Evolutionary conservation across 2,797 vertebrate genomes (phyloP).

Genomic region (Lithobates sylvaticus): DNA sequence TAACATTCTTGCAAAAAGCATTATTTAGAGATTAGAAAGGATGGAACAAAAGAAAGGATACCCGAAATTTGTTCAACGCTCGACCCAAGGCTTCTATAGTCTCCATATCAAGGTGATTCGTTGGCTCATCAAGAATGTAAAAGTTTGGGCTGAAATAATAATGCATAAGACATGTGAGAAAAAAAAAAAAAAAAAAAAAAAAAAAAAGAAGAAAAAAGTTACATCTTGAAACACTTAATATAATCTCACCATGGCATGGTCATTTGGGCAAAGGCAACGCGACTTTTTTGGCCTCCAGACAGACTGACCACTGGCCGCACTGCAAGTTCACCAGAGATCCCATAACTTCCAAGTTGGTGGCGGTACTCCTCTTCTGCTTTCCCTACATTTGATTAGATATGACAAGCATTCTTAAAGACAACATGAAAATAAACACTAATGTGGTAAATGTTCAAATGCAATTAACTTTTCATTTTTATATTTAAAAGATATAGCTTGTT

Average conservation of each 20-base stretch:
- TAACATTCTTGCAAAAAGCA: not conserved
- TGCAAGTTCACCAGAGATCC: constrained; percentile 91
- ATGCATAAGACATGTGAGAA: not conserved
- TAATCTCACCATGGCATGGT: constrained; percentile 90
- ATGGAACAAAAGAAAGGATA: constrained; percentile 62
- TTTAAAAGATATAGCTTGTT: no score
- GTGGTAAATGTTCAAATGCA: no score
- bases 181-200: not conserved
- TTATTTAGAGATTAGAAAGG: not conserved
- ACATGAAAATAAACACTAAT: not conserved
- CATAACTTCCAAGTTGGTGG: constrained; percentile 94
- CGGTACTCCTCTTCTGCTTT: constrained; percentile 93
- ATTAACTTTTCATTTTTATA: no score
- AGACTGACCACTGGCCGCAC: constrained; percentile 90
- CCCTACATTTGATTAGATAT: constrained; percentile 72
- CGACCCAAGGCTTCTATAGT: constrained; percentile 93
- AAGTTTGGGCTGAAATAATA: constrained; percentile 88
- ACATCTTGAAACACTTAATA: not conserved
- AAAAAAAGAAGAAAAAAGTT: not conserved
- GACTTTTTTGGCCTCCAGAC: constrained; percentile 96
- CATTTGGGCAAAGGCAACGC: constrained; percentile 98
- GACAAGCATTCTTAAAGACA: not conserved
- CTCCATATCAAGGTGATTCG: constrained; percentile 98
- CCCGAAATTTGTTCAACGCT: constrained; percentile 90
- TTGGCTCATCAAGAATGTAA: constrained; percentile 95